Conservation (phyloP, 2,888 invertebrate genomes). For the Andrena flavipes region DNA sequence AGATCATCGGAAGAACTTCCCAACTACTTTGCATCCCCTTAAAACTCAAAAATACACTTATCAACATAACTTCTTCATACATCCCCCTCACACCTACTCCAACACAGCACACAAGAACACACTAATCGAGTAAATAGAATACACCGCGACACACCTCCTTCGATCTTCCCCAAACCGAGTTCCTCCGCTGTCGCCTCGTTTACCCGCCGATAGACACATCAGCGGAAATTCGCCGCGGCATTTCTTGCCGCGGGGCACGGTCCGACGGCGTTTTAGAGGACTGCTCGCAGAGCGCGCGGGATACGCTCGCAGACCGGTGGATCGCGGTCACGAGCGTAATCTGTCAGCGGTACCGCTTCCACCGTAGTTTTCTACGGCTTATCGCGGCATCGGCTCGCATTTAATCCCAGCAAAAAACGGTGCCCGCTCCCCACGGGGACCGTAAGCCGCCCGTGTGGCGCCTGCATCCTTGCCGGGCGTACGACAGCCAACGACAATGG, state of each 20-base stretch:
- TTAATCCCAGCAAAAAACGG: constrained; percentile 81
- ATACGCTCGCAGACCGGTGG: constrained; percentile 48
- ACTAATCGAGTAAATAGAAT: too few species aligned
- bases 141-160: too few species aligned
- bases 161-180: too few species aligned
- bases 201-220: constrained; percentile 35
- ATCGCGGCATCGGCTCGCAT: constrained; percentile 82
- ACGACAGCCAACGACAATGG: constrained; percentile 69
- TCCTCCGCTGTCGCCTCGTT: constrained; percentile 10
- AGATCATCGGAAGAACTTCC: too few species aligned
- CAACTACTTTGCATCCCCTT: too few species aligned
- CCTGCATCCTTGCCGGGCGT: constrained; percentile 76
- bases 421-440: constrained; percentile 73
- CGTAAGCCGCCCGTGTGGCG: constrained; percentile 82
- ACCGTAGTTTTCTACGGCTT: constrained; percentile 79
- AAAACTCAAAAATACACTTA: too few species aligned
- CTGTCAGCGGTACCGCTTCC: constrained; percentile 81
- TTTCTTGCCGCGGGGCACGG: constrained; percentile 28
- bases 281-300: neutral
- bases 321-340: constrained; percentile 77
- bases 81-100: too few species aligned
- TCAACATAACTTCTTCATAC: too few species aligned
- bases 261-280: constrained; percentile 21
- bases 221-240: constrained; percentile 39
- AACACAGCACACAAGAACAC: too few species aligned